phyloP scores from a whole-genome alignment of 2,888 invertebrate genomes.

The Clostera curtula region DNA sequence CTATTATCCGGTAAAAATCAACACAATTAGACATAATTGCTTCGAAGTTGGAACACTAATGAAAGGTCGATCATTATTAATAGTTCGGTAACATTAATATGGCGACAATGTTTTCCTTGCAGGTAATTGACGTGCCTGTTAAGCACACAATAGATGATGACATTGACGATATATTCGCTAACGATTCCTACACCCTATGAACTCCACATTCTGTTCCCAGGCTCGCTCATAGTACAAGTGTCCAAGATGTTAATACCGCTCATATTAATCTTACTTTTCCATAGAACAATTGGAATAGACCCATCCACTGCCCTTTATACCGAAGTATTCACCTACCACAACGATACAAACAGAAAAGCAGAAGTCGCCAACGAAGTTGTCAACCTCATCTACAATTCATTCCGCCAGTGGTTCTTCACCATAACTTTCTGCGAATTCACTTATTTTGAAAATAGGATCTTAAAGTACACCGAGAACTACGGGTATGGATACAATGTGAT shows the following conservation, averaged over 20 bases:
- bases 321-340: constrained; percentile 47
- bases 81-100: constrained; percentile 38
- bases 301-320: constrained; percentile 29
- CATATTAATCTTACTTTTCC: constrained; percentile 23
- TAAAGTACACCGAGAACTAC: constrained; percentile 56
- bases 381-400: constrained; percentile 51
- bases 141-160: constrained; percentile 39
- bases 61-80: too few species aligned
- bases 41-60: too few species aligned
- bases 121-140: constrained; percentile 61
- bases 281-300: constrained; percentile 19
- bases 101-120: constrained; percentile 52
- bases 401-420: constrained; percentile 62
- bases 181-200: constrained; percentile 41
- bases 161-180: constrained; percentile 45
- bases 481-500: constrained; percentile 55
- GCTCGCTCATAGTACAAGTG: constrained; percentile 22
- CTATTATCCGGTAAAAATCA: too few species aligned
- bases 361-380: constrained; percentile 51
- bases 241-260: constrained; percentile 32
- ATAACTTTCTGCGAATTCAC: constrained; percentile 64
- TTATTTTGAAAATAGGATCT: constrained; percentile 60
- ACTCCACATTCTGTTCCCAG: constrained; percentile 32
- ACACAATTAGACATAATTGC: too few species aligned
- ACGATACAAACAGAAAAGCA: constrained; percentile 39